These are phyloP conservation scores for Pseudocheirus occidentalis DNA, from an alignment of 2,797 vertebrate species.

Conservation along the genomic window DNA sequence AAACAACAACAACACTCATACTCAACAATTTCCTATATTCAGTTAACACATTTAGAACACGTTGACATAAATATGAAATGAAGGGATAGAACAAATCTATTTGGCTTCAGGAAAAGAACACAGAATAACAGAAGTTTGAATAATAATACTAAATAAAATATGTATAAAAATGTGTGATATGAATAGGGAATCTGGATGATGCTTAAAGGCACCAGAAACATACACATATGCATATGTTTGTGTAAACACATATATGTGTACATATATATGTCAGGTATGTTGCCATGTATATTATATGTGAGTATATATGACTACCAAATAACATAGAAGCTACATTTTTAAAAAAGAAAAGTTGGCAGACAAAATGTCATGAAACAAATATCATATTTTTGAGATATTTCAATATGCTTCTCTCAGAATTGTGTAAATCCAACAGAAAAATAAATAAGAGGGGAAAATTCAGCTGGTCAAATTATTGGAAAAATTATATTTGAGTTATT, in stretches of 20 bases:
- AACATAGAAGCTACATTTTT: neutral
- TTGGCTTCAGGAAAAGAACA: neutral
- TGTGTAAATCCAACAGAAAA: neutral
- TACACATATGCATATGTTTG: neutral
- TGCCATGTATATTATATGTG: neutral
- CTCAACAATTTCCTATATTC: too few species aligned
- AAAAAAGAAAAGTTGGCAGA: neutral
- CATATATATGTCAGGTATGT: neutral
- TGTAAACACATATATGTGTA: neutral
- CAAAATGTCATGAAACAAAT: neutral
- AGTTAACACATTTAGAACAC: neutral
- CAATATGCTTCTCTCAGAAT: neutral
- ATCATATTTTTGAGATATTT: neutral
- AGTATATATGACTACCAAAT: neutral
- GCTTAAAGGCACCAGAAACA: too few species aligned
- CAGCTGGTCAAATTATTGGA: neutral
- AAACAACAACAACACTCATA: neutral
- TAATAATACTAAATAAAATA: neutral
- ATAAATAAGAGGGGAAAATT: neutral
- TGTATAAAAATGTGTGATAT: too few species aligned
- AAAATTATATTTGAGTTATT: neutral
- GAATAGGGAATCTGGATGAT: too few species aligned
- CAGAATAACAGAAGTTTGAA: neutral
- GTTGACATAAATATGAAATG: neutral
- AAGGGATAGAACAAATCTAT: neutral